Conservation (phyloP, 2,797 vertebrate species). For the Coluber constrictor region DNA sequence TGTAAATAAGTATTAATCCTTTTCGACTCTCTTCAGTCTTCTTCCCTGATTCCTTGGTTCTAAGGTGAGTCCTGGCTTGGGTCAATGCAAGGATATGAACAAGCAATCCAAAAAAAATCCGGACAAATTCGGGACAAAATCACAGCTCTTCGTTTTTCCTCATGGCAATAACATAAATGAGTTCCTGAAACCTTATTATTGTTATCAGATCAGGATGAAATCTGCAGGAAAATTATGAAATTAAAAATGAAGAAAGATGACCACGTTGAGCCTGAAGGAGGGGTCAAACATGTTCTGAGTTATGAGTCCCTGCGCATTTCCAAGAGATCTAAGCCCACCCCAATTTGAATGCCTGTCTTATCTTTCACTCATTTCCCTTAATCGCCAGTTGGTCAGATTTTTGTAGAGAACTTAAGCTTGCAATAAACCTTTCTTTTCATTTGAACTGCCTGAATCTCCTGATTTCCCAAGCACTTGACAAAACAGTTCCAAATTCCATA, state of each 20-base stretch:
- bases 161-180: neutral
- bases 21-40: neutral
- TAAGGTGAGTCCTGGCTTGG: neutral
- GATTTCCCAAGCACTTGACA: neutral
- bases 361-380: too few species aligned
- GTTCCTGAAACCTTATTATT: neutral
- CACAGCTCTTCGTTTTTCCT: neutral
- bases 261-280: neutral
- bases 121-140: neutral
- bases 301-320: neutral
- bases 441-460: neutral
- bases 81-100: neutral
- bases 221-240: neutral
- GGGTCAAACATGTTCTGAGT: neutral
- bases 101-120: neutral
- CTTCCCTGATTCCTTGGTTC: neutral
- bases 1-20: neutral
- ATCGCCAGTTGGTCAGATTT: too few species aligned
- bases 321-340: neutral
- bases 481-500: neutral
- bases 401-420: neutral
- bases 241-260: neutral
- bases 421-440: neutral
- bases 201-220: neutral
- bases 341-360: too few species aligned